Base-by-base conservation (phyloP, 2,113 vertebrate genomes). In the Pteropus alecto region DNA sequence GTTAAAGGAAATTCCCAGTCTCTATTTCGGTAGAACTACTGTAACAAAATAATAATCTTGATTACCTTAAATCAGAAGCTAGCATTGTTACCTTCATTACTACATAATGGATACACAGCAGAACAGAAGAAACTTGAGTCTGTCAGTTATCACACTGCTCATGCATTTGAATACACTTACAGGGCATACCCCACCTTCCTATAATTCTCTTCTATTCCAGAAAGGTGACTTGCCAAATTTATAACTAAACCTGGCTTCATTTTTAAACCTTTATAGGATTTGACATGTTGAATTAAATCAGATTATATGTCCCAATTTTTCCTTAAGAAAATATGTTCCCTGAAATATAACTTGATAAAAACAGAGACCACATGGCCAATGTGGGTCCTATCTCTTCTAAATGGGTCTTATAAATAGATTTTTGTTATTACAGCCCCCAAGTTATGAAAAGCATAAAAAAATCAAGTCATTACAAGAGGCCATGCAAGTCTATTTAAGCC, bases 301-400 rank as follows among this genome's bases (percentile, higher is more conserved):
- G n/a, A 94, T 73, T 81, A 48, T 65, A 43, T 46, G n/a, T 92
- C 83, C 90, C 74, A 68, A 83, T 70, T 96, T 93, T 93, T 91
- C 82, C 61, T 86, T 85, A 88, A 91, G 46, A 93, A 96, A 96
- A 77, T 81, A 92, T 24, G 38, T 93, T 91, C 61, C 85, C n/a
- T 91, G 67, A 96, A 97, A 97, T 95, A 65, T 68, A 97, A 95
- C 76, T 89, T 82, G 48, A 85, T 93, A 68, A 81, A 95, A 94
- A 79, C 54, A 67, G 67, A 65, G 58, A 81, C 56, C 38, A 71
- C 46, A 76, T 26, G 61, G 54, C 60, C 77, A 82, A 41, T 21
- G 61, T 63, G 63, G 96, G 35, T 73, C 76, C 84, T 85, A 15
- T 88, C 88, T 90, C 82, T 74, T 86, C 63, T 84, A 88, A 89